Base-by-base conservation (phyloP, 2,797 vertebrate species). In the Poecilia wingei region DNA sequence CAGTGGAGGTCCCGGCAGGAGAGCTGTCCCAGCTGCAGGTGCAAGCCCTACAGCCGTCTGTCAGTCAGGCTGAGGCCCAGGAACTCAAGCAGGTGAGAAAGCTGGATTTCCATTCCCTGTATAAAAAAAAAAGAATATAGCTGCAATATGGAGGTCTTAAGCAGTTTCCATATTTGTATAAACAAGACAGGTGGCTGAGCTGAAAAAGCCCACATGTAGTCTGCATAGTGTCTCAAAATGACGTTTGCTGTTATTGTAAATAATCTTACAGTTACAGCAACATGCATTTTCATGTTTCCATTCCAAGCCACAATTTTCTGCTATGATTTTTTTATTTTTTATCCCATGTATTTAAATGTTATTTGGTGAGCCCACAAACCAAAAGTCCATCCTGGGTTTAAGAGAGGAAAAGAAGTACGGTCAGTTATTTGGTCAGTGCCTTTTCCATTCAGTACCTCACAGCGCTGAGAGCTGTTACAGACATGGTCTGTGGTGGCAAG, bases 31-130 rank as follows among this genome's bases (percentile, higher is more conserved):
- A 96, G 76, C 78, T 94, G 81, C 96, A 97, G 91, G 92, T 97
- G 78, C 96, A 97, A 77, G 89, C 90, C 55, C 93, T 95, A 16
- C 92, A 95, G 80, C 96, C 95, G 10, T 79, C 94, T 3, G 93
- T 98, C 61, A 97, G 97, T 1, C 95, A 97, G 85, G 94, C 95
- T 0, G 97, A 99, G 72, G 95, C 96, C 69, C 95, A 96, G 90
- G 97, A 98, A 82, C 96, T 99, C n/a, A 95, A 94, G 77, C 97
- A 98, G 97, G 98, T 99, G 94, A 94, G 88, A 45, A 59, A 82
- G 72, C 55, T 78, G 66, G 57, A 49, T 59, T 85, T 33, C 51
- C 45, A 55, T 49, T 79, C 78, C 72, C 73, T 43, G 10, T 81
- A 25, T 8, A 6, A 80, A 77, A 76, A 72, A 72, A 25, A 5